Conservation (phyloP, 2,888 invertebrate genomes). For the Metopia argyrocephala region DNA sequence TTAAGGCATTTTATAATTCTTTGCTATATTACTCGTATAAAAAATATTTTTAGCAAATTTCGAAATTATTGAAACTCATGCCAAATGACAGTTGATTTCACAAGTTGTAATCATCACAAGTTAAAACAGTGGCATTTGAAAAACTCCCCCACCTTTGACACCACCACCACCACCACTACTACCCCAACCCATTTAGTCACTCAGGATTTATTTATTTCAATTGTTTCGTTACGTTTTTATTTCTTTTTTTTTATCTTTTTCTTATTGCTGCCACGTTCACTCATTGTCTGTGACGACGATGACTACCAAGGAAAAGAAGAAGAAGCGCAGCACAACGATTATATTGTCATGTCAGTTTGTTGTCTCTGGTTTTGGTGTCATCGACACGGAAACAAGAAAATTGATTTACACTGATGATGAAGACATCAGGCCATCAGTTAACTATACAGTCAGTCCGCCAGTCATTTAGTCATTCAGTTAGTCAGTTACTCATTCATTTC, state of each 20-base stretch:
- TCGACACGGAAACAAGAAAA: slow-evolving; percentile 59
- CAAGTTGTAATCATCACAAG: slow-evolving; percentile 46
- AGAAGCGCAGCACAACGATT: slow-evolving; percentile 2
- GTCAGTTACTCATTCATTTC: slow-evolving; percentile 24
- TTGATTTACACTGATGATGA: slow-evolving; percentile 65
- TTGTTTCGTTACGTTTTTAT: slow-evolving; percentile 33
- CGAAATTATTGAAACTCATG: slow-evolving; percentile 62
- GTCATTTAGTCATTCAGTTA: slow-evolving; percentile 20
- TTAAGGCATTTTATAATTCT: slow-evolving; percentile 49
- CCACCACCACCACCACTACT: slow-evolving; percentile 10
- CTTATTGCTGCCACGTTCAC: background rate
- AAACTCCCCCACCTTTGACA: slow-evolving; percentile 11
- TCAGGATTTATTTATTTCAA: slow-evolving; percentile 4
- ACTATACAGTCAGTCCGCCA: slow-evolving; percentile 26
- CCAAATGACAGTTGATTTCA: slow-evolving; percentile 62
- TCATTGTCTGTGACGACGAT: background rate
- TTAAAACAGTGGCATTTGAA: slow-evolving; percentile 18
- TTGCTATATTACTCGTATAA: background rate
- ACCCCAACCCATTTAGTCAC: no score
- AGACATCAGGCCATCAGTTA: slow-evolving; percentile 52
- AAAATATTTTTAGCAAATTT: slow-evolving; percentile 50
- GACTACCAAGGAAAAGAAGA: background rate
- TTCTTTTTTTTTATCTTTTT: slow-evolving; percentile 24
- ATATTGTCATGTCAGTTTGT: background rate
- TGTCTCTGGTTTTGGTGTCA: slow-evolving; percentile 50